These are phyloP conservation scores for Limnothrissa miodon DNA, from an alignment of 2,113 vertebrate genomes.

Conservation along the genomic window DNA sequence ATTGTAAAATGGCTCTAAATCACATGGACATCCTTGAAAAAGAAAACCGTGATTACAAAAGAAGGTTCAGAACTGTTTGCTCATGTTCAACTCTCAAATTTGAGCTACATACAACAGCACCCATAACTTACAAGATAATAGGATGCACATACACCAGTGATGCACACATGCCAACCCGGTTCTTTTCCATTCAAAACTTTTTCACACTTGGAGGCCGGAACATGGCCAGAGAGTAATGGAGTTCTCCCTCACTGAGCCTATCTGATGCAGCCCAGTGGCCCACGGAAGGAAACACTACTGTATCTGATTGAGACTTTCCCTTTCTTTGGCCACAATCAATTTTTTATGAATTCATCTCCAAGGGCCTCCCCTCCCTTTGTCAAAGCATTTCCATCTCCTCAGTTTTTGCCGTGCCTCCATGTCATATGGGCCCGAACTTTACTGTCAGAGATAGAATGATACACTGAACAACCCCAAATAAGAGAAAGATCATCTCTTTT, in stretches of 20 bases:
- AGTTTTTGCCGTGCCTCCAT: constrained; percentile 20
- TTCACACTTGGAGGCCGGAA: neutral
- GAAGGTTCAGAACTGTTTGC: neutral
- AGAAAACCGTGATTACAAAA: neutral
- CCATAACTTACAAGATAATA: neutral
- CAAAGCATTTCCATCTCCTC: constrained; percentile 34
- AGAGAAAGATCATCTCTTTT: neutral
- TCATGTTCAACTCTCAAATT: neutral
- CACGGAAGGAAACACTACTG: constrained; percentile 17
- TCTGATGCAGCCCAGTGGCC: constrained; percentile 19
- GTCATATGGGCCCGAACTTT: constrained; percentile 31
- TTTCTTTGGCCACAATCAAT: constrained; percentile 28
- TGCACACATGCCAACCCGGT: neutral
- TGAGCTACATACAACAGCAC: neutral
- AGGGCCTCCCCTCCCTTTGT: constrained; percentile 31
- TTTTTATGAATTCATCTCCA: constrained; percentile 38
- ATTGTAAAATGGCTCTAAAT: neutral
- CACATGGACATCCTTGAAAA: neutral
- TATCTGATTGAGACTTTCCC: constrained; percentile 41
- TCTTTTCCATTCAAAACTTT: neutral
- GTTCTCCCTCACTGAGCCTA: neutral
- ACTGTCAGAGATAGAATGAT: constrained; percentile 27
- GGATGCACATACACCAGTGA: too few relatives aligned
- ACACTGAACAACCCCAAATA: neutral
- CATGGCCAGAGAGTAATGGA: constrained; percentile 15